Percentiles rank a stretch among this genome's conserved stretches.
Conservation (phyloP, 2,113 vertebrate genomes). For the Promerops cafer region DNA sequence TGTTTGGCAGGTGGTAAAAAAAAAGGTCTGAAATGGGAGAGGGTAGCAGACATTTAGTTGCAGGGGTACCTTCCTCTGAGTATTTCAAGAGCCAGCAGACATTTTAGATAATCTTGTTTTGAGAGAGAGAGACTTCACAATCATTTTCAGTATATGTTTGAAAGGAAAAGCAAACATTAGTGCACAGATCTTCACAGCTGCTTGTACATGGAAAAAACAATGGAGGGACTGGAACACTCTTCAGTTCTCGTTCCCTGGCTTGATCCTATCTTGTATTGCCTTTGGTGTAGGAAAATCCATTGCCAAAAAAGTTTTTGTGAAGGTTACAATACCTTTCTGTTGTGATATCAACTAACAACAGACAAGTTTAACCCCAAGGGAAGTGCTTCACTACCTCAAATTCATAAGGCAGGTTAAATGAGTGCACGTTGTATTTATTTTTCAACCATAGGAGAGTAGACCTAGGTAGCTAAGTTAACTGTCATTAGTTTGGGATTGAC, state of each 20-base stretch:
- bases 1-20: not conserved
- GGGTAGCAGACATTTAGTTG: not conserved
- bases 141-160: not conserved
- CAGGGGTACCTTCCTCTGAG: not conserved
- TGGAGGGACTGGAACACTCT: not conserved
- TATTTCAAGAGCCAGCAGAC: not conserved
- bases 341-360: not conserved
- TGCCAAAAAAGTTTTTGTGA: not conserved
- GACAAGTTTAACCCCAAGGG: not conserved
- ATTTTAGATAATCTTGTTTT: not conserved
- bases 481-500: not conserved
- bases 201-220: not conserved
- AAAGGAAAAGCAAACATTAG: not conserved
- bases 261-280: constrained; percentile 3
- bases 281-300: not conserved
- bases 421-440: not conserved
- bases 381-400: not conserved
- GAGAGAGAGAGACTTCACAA: not conserved
- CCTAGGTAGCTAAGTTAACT: not conserved
- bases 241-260: not conserved
- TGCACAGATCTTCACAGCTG: not conserved
- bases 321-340: not conserved
- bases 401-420: not conserved
- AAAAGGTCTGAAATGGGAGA: not conserved
- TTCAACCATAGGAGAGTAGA: not conserved